Base-by-base conservation (phyloP, 2,888 invertebrate species). In the Lycaena phlaeas region DNA sequence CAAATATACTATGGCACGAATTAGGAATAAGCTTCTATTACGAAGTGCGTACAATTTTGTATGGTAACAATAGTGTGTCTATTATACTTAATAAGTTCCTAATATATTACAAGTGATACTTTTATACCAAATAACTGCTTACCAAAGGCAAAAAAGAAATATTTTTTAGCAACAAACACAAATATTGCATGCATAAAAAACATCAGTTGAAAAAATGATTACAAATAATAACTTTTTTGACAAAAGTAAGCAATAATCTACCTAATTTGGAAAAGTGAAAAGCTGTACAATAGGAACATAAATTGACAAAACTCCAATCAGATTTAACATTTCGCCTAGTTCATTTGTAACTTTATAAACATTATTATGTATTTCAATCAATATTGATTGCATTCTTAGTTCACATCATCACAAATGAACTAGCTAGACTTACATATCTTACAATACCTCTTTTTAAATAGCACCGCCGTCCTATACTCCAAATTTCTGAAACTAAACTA, bases 361-460 rank as follows among this genome's bases (percentile, higher is more conserved):
- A 34, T 18, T 12, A 10, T 11, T 7, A 22, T 22, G 22, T 22
- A 22, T 22, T 22, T 7, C 22, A 22, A 22, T 9, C 22, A 22
- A 22, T 9, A 3, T 22, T n/a, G n/a, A n/a, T n/a, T n/a, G n/a
- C n/a, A n/a, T n/a, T n/a, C n/a, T n/a, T n/a, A n/a, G n/a, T n/a
- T n/a, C n/a, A n/a, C 22, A 22, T 42, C 36, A 43, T 57, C 62
- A 65, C 60, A 61, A 67, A 66, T 61, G 56, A 60, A 66, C 61
- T 57, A 50, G 53, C 66, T 60, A 67, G 62, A 57, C 57, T 59
- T 59, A 64, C 61, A 59, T 59, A 61, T 61, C 62, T 68, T 68
- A 73, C 56, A 73, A 71, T 69, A 77, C 64, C 69, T 51, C n/a
- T 65, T 68, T 69, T 65, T 71, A 68, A 74, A 79, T 82, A 82